Conservation (phyloP, 2,797 vertebrate genomes). For the Coregonus sp. region DNA sequence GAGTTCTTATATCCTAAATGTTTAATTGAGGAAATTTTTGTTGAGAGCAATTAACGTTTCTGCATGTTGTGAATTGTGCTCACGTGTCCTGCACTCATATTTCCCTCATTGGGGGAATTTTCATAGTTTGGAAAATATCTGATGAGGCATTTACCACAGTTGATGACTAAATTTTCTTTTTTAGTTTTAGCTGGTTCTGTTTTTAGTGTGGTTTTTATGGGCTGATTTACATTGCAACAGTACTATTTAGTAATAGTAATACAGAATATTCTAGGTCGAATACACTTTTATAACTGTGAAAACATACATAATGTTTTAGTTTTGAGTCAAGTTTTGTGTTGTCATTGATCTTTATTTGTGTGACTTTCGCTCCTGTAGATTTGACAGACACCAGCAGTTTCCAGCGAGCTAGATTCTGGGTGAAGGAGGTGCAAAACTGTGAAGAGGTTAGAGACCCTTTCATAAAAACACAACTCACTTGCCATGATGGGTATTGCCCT, state of each 20-base stretch:
- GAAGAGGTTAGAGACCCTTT: conserved; percentile 82
- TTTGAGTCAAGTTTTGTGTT: background rate
- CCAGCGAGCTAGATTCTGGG: conserved; percentile 93
- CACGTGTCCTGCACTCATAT: background rate
- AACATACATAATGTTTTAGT: background rate
- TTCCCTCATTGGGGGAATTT: background rate
- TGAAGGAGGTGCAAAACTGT: conserved; percentile 92
- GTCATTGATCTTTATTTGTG: background rate
- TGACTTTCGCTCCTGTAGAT: conserved; percentile 70
- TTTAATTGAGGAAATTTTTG: background rate
- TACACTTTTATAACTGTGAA: background rate
- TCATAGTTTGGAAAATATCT: conserved; percentile 2
- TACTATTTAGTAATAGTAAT: background rate
- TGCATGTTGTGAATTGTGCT: background rate
- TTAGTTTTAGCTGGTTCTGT: background rate
- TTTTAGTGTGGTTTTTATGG: background rate
- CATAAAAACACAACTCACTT: background rate
- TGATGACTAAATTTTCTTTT: conserved; percentile 20
- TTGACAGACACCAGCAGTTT: conserved; percentile 95
- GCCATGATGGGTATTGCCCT: too few relatives aligned
- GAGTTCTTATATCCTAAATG: background rate
- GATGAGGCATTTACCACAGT: background rate
- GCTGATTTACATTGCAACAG: background rate
- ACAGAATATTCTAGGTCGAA: background rate
- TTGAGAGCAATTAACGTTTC: background rate